Conservation (phyloP, 2,113 vertebrate genomes). For the Chaetodon trifascialis region DNA sequence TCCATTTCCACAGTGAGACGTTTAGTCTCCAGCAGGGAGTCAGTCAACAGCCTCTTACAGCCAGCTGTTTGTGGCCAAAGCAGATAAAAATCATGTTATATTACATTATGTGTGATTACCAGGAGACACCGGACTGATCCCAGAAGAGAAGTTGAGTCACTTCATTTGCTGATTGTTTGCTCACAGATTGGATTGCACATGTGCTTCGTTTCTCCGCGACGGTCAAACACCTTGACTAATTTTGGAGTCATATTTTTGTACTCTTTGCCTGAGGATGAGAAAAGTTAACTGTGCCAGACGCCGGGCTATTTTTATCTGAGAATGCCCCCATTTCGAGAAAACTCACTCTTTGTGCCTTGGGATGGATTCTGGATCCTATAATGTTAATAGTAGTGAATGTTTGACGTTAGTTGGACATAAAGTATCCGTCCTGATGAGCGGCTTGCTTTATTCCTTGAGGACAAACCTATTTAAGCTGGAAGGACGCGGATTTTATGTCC, state of each 20-base stretch:
- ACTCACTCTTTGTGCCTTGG: conserved; percentile 13
- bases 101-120: conserved; percentile 14
- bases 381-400: conserved; percentile 21
- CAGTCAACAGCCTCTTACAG: conserved; percentile 1
- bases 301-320: conserved; percentile 64
- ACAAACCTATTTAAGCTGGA: conserved; percentile 26
- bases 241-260: conserved; percentile 37
- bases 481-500: conserved; percentile 7
- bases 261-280: conserved; percentile 56
- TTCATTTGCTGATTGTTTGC: conserved; percentile 21
- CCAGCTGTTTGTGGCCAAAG: background rate
- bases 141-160: background rate
- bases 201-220: conserved; percentile 2
- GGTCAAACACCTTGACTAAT: conserved; percentile 34
- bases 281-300: conserved; percentile 57
- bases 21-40: no score
- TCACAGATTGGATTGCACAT: conserved; percentile 16
- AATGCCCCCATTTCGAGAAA: conserved; percentile 60
- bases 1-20: background rate
- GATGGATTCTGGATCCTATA: background rate
- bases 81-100: conserved; percentile 24
- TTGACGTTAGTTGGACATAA: conserved; percentile 14
- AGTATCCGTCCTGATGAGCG: conserved; percentile 1
- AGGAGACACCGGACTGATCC: background rate
- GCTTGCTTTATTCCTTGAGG: conserved; percentile 19